phyloP scores from a whole-genome alignment of 2,113 vertebrate genomes.

The Psettodes erumei region DNA sequence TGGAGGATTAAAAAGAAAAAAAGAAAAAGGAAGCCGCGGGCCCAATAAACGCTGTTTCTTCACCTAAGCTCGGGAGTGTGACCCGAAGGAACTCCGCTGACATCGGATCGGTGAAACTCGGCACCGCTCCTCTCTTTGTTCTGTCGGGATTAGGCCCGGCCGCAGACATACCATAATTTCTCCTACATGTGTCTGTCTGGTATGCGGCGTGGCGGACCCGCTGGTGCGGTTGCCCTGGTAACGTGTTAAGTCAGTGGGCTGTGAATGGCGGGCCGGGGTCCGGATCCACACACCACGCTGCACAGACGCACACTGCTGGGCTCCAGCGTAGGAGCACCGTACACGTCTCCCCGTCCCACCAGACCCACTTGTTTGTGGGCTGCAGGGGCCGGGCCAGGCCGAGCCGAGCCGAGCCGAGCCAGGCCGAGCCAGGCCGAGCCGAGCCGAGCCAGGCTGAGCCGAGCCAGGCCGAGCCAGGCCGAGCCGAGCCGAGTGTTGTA shows the following conservation, averaged over 20 bases:
- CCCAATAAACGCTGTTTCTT: constrained; percentile 53
- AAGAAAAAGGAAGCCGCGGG: constrained; percentile 18
- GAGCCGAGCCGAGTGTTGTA: constrained; percentile 50
- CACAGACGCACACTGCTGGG: constrained; percentile 25
- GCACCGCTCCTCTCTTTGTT: constrained; percentile 63
- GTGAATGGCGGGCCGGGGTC: constrained; percentile 73
- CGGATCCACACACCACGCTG: constrained; percentile 41
- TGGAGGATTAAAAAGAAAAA: no score
- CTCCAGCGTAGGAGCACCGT: constrained; percentile 45
- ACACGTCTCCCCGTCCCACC: constrained; percentile 42
- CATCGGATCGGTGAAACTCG: constrained; percentile 64
- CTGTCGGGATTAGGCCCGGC: constrained; percentile 64
- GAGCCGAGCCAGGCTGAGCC: no score
- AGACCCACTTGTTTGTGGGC: constrained; percentile 36
- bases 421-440: no score
- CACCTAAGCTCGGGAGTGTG: constrained; percentile 40
- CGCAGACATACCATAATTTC: constrained; percentile 76
- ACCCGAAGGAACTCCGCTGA: constrained; percentile 52
- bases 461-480: no score
- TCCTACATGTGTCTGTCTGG: constrained; percentile 82
- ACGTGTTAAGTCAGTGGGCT: constrained; percentile 79
- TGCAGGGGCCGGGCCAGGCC: no score
- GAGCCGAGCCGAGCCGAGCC: no score
- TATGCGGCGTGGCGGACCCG: constrained; percentile 77
- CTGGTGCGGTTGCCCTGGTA: constrained; percentile 76